Conservation (phyloP, 2,888 invertebrate species). For the Drosophila affinis region DNA sequence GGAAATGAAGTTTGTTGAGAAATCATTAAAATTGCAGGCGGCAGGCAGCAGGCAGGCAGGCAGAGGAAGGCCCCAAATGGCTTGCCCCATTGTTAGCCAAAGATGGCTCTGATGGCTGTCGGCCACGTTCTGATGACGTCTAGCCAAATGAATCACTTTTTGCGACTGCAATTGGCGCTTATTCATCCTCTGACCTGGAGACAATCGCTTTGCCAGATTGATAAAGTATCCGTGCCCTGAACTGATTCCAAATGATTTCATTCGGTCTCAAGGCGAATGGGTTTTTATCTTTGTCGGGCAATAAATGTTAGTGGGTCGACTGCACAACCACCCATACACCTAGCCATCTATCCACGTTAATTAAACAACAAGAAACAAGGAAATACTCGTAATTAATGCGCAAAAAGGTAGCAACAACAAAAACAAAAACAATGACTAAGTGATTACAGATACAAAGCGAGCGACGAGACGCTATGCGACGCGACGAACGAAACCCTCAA, state of each 20-base stretch:
- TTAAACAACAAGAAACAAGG: constrained; percentile 55
- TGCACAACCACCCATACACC: neutral
- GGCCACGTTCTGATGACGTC: constrained; percentile 6
- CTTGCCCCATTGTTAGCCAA: constrained; percentile 28
- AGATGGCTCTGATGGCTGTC: constrained; percentile 25
- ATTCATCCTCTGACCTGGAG: neutral
- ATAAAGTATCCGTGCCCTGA: constrained; percentile 23
- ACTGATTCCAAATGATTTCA: constrained; percentile 33
- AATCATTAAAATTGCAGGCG: constrained; percentile 19
- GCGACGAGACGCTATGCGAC: constrained; percentile 2
- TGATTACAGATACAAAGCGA: constrained; percentile 66
- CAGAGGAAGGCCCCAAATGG: constrained; percentile 26
- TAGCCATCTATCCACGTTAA: constrained; percentile 28
- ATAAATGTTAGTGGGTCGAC: constrained; percentile 53
- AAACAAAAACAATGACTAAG: constrained; percentile 57
- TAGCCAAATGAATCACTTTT: constrained; percentile 22
- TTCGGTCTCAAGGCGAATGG: constrained; percentile 39
- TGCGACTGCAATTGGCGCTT: neutral
- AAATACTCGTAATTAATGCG: constrained; percentile 67
- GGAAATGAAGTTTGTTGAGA: neutral
- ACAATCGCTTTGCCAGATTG: constrained; percentile 10
- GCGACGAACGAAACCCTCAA: constrained; percentile 33
- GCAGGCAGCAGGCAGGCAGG: neutral
- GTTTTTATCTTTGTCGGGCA: constrained; percentile 29
- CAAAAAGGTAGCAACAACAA: constrained; percentile 51